These are phyloP conservation scores for Distichodus sexfasciatus DNA, from an alignment of 2,797 vertebrate species.

Conservation along the genomic window DNA sequence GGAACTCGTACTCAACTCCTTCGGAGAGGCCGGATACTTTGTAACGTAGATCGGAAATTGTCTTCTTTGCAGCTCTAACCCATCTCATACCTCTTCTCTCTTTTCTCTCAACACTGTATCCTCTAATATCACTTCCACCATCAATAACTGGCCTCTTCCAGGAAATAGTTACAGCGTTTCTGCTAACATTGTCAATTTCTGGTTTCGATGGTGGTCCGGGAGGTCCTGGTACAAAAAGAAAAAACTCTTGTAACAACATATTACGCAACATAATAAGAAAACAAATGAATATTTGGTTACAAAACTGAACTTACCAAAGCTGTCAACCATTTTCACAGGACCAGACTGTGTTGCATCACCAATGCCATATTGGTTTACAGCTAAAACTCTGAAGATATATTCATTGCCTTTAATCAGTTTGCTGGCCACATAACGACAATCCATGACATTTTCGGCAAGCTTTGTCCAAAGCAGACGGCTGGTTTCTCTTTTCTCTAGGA, in stretches of 20 bases:
- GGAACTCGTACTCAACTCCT: conserved; percentile 96
- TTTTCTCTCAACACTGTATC: conserved; percentile 91
- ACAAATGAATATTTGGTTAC: not conserved
- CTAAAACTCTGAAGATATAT: conserved; percentile 94
- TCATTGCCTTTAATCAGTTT: conserved; percentile 98
- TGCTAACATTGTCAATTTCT: conserved; percentile 89
- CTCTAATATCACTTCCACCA: conserved; percentile 96
- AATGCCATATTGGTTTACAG: conserved; percentile 91
- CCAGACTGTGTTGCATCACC: conserved; percentile 90
- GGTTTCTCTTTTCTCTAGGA: conserved; percentile 97
- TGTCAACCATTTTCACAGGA: conserved; percentile 95
- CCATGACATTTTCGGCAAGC: conserved; percentile 88
- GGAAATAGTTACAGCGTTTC: conserved; percentile 87
- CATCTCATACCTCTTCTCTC: conserved; percentile 95
- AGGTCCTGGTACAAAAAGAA: conserved; percentile 69
- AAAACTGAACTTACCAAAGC: conserved; percentile 80
- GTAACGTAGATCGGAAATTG: conserved; percentile 90
- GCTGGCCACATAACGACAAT: conserved; percentile 86
- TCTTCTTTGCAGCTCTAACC: conserved; percentile 93
- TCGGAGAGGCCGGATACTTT: conserved; percentile 94
- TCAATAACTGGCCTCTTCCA: conserved; percentile 93
- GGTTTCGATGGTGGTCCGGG: conserved; percentile 94
- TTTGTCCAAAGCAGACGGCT: conserved; percentile 97
- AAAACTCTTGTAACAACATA: conserved; percentile 14
- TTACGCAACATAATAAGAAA: not conserved